phyloP scores from a whole-genome alignment of 2,888 invertebrate species.

The Hypercompe scribonia region DNA sequence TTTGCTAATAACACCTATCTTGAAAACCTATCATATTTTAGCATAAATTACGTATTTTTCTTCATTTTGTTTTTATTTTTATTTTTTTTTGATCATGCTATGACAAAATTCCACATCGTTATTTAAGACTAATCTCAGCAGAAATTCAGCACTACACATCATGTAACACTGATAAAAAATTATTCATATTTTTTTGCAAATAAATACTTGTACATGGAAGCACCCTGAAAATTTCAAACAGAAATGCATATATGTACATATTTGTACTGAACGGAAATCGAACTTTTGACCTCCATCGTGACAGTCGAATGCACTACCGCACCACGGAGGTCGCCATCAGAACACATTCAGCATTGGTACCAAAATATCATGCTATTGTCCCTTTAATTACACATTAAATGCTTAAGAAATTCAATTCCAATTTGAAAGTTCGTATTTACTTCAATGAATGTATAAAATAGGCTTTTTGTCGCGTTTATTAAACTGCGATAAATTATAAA shows the following conservation, averaged over 20 bases:
- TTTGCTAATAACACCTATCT: too few relatives aligned
- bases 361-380: background rate
- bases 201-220: background rate
- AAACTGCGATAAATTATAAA: background rate
- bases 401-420: background rate
- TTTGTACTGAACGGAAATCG: background rate
- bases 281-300: background rate
- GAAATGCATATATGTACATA: background rate
- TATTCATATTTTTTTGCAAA: background rate
- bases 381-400: background rate
- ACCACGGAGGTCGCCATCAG: background rate
- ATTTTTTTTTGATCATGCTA: too few relatives aligned
- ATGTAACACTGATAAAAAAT: too few relatives aligned
- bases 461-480: background rate
- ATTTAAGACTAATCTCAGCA: too few relatives aligned
- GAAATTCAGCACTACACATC: too few relatives aligned
- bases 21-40: too few relatives aligned
- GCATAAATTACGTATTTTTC: too few relatives aligned
- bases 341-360: background rate
- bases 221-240: background rate
- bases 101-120: too few relatives aligned
- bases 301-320: background rate
- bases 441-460: background rate
- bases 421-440: background rate
- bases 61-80: too few relatives aligned